These are phyloP conservation scores for Calameuta filiformis DNA, from an alignment of 2,888 invertebrate genomes.

Conservation along the genomic window DNA sequence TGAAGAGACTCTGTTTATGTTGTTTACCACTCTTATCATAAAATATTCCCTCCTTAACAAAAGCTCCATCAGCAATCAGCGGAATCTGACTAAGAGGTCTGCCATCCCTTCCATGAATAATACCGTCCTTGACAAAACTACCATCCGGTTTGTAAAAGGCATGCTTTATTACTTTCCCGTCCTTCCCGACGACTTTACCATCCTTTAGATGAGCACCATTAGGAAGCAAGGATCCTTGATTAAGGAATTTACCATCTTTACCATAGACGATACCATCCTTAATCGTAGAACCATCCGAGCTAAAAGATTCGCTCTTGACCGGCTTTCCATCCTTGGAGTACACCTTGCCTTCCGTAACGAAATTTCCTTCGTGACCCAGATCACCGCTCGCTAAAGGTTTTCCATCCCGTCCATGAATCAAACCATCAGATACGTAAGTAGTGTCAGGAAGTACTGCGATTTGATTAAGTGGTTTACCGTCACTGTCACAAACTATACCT, in stretches of 20 bases:
- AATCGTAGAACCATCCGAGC: slow-evolving; percentile 55
- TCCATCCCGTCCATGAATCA: slow-evolving; percentile 55
- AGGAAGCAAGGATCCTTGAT: slow-evolving; percentile 59
- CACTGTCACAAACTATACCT: slow-evolving; percentile 55
- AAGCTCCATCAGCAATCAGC: slow-evolving; percentile 52
- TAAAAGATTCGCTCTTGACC: slow-evolving; percentile 56
- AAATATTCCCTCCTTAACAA: slow-evolving; percentile 52
- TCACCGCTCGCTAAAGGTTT: slow-evolving; percentile 51
- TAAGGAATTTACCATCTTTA: slow-evolving; percentile 56
- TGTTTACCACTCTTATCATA: slow-evolving; percentile 44
- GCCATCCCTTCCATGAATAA: slow-evolving; percentile 52
- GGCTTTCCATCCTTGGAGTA: slow-evolving; percentile 57
- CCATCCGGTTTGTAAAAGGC: slow-evolving; percentile 59
- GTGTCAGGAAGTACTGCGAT: slow-evolving; percentile 53
- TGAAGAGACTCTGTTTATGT: slow-evolving; percentile 56
- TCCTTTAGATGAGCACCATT: slow-evolving; percentile 56
- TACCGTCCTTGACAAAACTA: slow-evolving; percentile 58
- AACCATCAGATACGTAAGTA: slow-evolving; percentile 54
- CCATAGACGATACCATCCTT: slow-evolving; percentile 57
- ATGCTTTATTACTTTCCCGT: slow-evolving; percentile 55
- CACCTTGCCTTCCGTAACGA: slow-evolving; percentile 55
- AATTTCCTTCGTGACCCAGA: slow-evolving; percentile 54
- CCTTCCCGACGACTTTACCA: slow-evolving; percentile 58
- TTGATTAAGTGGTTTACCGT: slow-evolving; percentile 55
- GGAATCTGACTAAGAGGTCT: slow-evolving; percentile 56